Evolutionary conservation across 2,888 invertebrate genomes (phyloP).

Genomic region (Ophion costatus): DNA sequence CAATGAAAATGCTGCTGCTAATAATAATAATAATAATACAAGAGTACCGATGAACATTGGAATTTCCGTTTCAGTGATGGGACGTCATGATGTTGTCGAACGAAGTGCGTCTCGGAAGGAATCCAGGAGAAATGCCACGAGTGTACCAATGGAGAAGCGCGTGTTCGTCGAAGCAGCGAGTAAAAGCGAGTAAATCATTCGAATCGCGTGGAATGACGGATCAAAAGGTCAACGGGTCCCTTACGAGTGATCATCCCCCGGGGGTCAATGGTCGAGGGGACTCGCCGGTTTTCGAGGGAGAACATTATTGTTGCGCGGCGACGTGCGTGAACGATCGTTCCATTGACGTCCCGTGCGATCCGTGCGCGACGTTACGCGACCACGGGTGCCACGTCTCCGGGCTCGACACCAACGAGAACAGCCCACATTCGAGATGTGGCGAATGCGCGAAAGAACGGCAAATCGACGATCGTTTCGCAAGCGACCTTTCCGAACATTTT

Average conservation of each 20-base stretch:
- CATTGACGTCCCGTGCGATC: conserved; percentile 6
- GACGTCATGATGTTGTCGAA: conserved; percentile 72
- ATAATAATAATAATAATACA: not conserved
- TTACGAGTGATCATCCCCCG: conserved; percentile 1
- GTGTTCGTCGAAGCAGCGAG: conserved; percentile 61
- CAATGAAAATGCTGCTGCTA: too few relatives aligned
- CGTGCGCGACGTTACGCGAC: conserved; percentile 11
- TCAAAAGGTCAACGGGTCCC: conserved; percentile 17
- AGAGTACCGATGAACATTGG: not conserved
- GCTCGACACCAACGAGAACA: conserved; percentile 20
- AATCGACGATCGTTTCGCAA: conserved; percentile 2
- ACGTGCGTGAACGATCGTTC: conserved; percentile 7
- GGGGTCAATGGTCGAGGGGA: conserved; percentile 23
- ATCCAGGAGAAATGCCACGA: conserved; percentile 70
- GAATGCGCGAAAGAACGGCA: conserved; percentile 3
- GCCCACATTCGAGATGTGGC: conserved; percentile 34
- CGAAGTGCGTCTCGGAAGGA: conserved; percentile 68
- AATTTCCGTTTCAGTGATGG: conserved; percentile 73
- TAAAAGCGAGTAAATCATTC: conserved; percentile 56
- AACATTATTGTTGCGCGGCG: conserved; percentile 4
- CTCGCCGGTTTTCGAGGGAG: conserved; percentile 4
- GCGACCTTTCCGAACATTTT: conserved; percentile 10
- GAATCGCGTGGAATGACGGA: conserved; percentile 63
- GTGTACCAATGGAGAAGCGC: conserved; percentile 54
- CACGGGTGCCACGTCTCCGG: conserved; percentile 24